Conservation (phyloP, 2,888 invertebrate species). For the Venusia cambrica region DNA sequence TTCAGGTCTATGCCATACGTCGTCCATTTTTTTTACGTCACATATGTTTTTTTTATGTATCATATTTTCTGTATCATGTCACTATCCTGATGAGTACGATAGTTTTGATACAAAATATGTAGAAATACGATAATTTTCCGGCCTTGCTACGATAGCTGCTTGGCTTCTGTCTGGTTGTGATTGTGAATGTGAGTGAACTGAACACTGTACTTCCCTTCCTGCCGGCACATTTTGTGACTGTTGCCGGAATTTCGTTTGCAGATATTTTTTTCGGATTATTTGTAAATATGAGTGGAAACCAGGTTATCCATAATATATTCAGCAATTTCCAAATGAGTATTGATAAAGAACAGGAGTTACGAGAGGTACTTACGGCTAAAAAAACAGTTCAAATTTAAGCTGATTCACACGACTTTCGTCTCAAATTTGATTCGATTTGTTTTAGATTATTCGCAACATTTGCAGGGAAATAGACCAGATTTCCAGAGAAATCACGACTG, state of each 20-base stretch:
- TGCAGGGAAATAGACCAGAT: constrained; percentile 89
- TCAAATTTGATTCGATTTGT: constrained; percentile 14
- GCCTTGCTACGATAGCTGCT: no score
- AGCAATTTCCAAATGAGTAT: constrained; percentile 88
- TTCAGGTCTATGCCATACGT: no score
- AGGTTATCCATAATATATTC: constrained; percentile 46
- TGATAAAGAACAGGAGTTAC: constrained; percentile 88
- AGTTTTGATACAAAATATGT: no score
- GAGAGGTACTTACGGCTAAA: constrained; percentile 86
- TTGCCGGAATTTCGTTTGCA: background rate
- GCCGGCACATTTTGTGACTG: no score
- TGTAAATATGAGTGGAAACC: constrained; percentile 22
- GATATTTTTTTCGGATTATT: background rate
- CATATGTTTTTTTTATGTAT: no score
- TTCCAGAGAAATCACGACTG: constrained; percentile 88
- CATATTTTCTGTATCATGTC: no score
- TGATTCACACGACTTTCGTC: background rate
- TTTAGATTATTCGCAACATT: constrained; percentile 84
- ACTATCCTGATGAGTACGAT: no score
- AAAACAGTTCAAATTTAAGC: background rate
- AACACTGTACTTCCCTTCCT: no score
- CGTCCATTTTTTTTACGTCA: no score
- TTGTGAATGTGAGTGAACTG: no score
- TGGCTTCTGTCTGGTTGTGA: no score
- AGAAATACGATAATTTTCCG: no score